Evolutionary conservation across 2,888 invertebrate species (phyloP).

Genomic region (Entomobrya proxima): DNA sequence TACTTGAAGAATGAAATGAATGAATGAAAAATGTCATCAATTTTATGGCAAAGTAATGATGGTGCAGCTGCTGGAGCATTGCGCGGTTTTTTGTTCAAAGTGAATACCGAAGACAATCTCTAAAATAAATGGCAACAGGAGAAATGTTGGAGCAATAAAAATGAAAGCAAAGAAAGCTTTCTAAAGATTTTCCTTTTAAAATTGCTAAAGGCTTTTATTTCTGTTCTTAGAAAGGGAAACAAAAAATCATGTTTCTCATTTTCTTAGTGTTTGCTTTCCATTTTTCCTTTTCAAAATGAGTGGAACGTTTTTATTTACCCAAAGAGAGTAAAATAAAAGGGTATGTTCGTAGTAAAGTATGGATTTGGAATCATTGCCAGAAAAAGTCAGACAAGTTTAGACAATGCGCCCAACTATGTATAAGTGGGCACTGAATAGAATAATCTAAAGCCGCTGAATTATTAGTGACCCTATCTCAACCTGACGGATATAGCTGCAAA

Average conservation of each 20-base stretch:
- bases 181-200: too few relatives aligned
- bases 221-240: neutral
- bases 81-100: neutral
- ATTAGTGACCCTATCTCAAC: slow-evolving; percentile 33
- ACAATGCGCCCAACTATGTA: neutral
- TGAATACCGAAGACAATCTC: too few relatives aligned
- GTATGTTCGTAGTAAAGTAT: slow-evolving; percentile 6
- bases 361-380: neutral
- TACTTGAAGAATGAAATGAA: neutral
- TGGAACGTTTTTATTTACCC: neutral
- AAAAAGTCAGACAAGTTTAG: neutral
- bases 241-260: slow-evolving; percentile 38
- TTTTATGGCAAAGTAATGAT: slow-evolving; percentile 23
- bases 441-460: slow-evolving; percentile 33
- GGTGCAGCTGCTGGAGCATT: neutral
- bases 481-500: slow-evolving; percentile 30
- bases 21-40: slow-evolving; percentile 44
- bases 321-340: neutral
- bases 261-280: slow-evolving; percentile 44
- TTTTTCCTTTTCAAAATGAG: slow-evolving; percentile 11
- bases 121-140: too few relatives aligned
- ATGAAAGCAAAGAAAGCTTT: neutral
- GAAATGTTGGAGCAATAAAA: too few relatives aligned
- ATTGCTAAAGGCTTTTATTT: slow-evolving; percentile 4
- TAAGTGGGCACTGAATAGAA: neutral